Conservation (phyloP, 2,888 invertebrate genomes). For the Trichogramma dendrolimi region DNA sequence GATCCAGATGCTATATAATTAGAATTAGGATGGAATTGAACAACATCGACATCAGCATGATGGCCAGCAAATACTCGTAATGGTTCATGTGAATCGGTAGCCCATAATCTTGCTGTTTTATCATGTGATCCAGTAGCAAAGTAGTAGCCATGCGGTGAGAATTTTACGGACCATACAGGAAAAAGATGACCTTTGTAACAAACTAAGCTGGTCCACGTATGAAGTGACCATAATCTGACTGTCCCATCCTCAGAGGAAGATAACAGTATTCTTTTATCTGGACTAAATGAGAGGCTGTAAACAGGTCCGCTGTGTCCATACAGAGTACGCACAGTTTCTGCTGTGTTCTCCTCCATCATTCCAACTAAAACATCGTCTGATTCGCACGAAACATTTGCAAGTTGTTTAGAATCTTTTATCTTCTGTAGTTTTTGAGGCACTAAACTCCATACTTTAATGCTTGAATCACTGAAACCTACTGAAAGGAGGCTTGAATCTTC, state of each 20-base stretch:
- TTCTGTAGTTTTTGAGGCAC: conserved; percentile 80
- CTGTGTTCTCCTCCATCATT: conserved; percentile 92
- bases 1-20: conserved; percentile 97
- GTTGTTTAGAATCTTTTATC: conserved; percentile 83
- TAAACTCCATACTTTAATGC: conserved; percentile 86
- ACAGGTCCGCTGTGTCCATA: conserved; percentile 87
- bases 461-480: conserved; percentile 87
- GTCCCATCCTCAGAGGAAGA: conserved; percentile 90
- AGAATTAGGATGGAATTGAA: conserved; percentile 97
- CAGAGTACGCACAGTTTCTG: conserved; percentile 73
- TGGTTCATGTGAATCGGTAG: conserved; percentile 94
- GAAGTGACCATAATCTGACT: conserved; percentile 92
- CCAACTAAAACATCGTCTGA: conserved; percentile 81
- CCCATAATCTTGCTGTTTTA: conserved; percentile 91
- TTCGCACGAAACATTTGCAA: conserved; percentile 88
- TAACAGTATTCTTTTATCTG: conserved; percentile 80
- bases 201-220: conserved; percentile 94
- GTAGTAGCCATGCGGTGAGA: conserved; percentile 94
- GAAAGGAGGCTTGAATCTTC: conserved; percentile 92
- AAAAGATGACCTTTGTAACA: conserved; percentile 91
- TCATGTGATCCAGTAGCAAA: conserved; percentile 92
- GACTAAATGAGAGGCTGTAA: conserved; percentile 84
- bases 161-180: conserved; percentile 94
- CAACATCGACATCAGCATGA: conserved; percentile 89
- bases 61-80: conserved; percentile 90